Evolutionary conservation across 2,888 invertebrate genomes (phyloP).

Genomic region (Ormyrus nitidulus): DNA sequence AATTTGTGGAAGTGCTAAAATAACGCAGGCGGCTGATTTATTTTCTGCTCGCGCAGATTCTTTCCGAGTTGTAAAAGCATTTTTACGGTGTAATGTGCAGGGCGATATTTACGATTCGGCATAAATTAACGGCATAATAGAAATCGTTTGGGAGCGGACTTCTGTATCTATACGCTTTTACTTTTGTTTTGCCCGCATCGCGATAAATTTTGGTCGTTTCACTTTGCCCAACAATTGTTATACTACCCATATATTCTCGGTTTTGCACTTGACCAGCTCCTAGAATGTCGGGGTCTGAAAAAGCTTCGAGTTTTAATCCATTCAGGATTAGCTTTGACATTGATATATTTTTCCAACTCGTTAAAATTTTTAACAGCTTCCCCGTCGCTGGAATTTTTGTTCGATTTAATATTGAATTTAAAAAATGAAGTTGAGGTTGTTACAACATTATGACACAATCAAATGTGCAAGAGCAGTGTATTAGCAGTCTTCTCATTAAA

Average conservation of each 20-base stretch:
- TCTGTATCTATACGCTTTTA: neutral
- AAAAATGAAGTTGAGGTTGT: no score
- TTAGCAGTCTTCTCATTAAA: neutral
- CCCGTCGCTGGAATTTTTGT: neutral
- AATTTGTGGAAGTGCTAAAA: conserved; percentile 37
- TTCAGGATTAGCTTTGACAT: no score
- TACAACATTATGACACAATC: no score
- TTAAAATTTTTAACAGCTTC: no score
- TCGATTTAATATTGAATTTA: no score
- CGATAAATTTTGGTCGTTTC: conserved; percentile 20
- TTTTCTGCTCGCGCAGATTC: neutral
- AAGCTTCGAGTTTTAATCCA: no score
- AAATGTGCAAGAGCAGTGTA: no score
- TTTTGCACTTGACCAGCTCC: no score
- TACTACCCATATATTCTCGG: no score
- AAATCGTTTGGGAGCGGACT: neutral
- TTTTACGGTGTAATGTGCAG: neutral
- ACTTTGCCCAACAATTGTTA: neutral
- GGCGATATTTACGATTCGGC: conserved; percentile 18
- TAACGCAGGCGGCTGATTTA: neutral
- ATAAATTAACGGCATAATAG: conserved; percentile 26
- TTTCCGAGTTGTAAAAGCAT: conserved; percentile 8
- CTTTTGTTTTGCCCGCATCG: conserved; percentile 5
- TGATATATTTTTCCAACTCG: no score
- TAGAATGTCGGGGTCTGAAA: neutral